Conservation (phyloP, 2,113 vertebrate species). For the Thryonomys swinderianus region DNA sequence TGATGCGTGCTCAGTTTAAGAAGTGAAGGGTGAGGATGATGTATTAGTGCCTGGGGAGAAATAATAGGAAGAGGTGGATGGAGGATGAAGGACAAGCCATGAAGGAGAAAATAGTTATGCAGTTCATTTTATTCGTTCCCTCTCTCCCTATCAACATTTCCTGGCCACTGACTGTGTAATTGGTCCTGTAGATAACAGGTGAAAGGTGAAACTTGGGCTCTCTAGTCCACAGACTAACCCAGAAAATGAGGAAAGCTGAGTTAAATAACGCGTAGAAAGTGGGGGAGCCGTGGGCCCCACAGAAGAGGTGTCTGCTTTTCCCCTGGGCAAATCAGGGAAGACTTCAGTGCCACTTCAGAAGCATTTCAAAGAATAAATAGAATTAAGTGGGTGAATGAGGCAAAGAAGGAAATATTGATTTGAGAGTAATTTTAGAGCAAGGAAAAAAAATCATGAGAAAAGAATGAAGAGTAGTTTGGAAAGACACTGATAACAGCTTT, state of each 20-base stretch:
- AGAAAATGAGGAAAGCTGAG: conserved; percentile 18
- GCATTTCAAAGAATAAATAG: background rate
- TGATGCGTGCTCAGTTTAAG: background rate
- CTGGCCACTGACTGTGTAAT: background rate
- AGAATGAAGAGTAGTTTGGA: background rate
- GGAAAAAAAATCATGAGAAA: background rate
- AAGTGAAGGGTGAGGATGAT: conserved; percentile 32
- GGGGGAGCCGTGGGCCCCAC: background rate
- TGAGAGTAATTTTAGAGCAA: background rate
- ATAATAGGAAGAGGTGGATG: conserved; percentile 28
- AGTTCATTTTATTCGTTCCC: background rate
- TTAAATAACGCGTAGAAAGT: background rate
- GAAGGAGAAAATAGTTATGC: background rate
- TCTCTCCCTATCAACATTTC: background rate
- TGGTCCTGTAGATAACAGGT: background rate
- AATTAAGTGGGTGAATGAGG: background rate
- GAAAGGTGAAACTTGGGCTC: background rate
- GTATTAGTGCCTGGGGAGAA: conserved; percentile 38
- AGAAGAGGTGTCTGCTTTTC: background rate
- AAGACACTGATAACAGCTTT: conserved; percentile 5
- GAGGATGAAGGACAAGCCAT: conserved; percentile 45
- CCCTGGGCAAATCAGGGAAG: background rate
- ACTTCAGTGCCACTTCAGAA: background rate
- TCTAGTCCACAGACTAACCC: background rate
- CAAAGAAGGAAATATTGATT: background rate